These are phyloP conservation scores for Doryteuthis pealeii DNA, from an alignment of 1,140 invertebrate genomes.

Conservation along the genomic window DNA sequence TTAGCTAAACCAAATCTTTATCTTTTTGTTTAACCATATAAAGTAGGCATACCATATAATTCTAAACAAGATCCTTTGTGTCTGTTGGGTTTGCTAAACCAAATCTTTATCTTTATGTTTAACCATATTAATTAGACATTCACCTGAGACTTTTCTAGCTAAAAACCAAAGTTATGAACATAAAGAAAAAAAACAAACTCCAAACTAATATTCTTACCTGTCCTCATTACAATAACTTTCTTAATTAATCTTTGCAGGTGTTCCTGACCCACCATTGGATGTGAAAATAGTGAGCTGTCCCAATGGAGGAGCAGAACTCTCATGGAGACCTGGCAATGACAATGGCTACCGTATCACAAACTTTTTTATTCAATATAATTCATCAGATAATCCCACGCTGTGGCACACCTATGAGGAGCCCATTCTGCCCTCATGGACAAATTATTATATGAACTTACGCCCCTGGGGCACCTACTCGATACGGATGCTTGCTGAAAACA, in stretches of 20 bases:
- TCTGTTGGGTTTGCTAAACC: too few species aligned
- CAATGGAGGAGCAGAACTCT: slow-evolving; percentile 65
- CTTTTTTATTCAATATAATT: slow-evolving; percentile 92
- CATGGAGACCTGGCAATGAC: slow-evolving; percentile 73
- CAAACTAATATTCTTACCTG: too few species aligned
- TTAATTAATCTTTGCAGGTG: slow-evolving; percentile 66
- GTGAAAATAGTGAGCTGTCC: slow-evolving; percentile 60
- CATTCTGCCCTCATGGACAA: slow-evolving; percentile 25
- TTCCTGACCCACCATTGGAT: slow-evolving; percentile 84
- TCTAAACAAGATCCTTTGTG: too few species aligned
- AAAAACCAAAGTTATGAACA: too few species aligned
- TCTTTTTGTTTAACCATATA: too few species aligned
- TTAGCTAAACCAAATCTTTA: too few species aligned
- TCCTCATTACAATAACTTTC: too few species aligned
- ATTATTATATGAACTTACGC: slow-evolving; percentile 35
- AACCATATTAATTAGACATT: too few species aligned
- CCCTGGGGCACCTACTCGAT: slow-evolving; percentile 65
- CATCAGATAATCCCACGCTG: slow-evolving; percentile 86
- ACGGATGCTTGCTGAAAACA: slow-evolving; percentile 89
- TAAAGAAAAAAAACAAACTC: too few species aligned
- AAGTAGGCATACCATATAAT: too few species aligned
- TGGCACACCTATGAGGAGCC: slow-evolving; percentile 69
- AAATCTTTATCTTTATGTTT: too few species aligned
- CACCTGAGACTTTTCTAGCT: too few species aligned
- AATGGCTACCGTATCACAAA: slow-evolving; percentile 88